Conservation (phyloP, 2,797 vertebrate species). For the Cygnus olor region DNA sequence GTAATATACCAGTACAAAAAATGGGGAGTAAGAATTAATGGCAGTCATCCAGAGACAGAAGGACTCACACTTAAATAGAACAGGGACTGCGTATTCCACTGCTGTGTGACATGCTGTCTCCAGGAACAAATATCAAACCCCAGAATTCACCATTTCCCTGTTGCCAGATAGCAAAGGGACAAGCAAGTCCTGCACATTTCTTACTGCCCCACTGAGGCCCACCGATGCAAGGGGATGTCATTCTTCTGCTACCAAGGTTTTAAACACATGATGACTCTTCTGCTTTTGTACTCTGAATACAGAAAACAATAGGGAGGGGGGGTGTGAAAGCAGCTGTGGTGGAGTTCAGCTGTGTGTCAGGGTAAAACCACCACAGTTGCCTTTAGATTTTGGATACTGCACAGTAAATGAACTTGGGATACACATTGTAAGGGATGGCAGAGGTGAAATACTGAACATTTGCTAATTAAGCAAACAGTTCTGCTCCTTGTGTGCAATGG, state of each 20-base stretch:
- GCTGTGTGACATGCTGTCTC: background rate
- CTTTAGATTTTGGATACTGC: background rate
- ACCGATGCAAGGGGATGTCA: background rate
- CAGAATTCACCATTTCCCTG: background rate
- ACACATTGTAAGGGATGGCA: background rate
- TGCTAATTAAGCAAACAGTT: background rate
- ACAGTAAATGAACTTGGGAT: background rate
- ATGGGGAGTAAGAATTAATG: background rate
- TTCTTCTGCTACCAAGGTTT: background rate
- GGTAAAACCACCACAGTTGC: background rate
- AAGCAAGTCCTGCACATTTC: background rate
- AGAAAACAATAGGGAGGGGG: background rate
- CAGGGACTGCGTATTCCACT: background rate
- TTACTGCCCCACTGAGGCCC: background rate
- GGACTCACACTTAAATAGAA: background rate
- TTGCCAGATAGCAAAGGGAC: background rate
- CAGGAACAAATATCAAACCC: background rate
- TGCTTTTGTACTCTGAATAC: background rate
- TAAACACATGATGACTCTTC: background rate
- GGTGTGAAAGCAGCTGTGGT: no score
- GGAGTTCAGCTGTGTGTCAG: no score
- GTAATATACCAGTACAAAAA: background rate
- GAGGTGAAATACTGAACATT: background rate
- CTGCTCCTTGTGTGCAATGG: background rate
- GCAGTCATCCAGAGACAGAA: background rate